These are phyloP conservation scores for Eurosta solidaginis DNA, from an alignment of 1,140 invertebrate species.

Conservation along the genomic window DNA sequence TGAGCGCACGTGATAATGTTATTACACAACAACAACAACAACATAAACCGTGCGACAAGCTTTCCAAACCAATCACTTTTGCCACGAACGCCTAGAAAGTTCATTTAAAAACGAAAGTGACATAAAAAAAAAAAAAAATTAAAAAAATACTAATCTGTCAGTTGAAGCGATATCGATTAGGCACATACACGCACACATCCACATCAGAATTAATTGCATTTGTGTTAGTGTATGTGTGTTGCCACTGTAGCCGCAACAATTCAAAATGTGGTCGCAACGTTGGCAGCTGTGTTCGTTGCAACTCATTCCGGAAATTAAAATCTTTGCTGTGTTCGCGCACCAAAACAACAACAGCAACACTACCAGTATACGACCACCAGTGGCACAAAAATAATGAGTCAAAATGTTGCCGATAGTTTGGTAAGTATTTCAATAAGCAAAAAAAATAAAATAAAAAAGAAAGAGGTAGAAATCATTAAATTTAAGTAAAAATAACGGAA, in stretches of 20 bases:
- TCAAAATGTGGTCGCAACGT: conserved; percentile 11
- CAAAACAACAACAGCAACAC: background rate
- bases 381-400: conserved; percentile 51
- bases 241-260: background rate
- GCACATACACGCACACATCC: background rate
- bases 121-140: background rate
- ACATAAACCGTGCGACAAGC: background rate
- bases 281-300: background rate
- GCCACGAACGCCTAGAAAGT: background rate
- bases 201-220: background rate
- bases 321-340: background rate
- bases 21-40: background rate
- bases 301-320: conserved; percentile 1
- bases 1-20: background rate
- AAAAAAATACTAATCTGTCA: too few relatives aligned
- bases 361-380: background rate
- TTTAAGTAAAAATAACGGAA: background rate
- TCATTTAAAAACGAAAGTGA: background rate
- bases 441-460: background rate
- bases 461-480: background rate
- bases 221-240: background rate
- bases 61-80: background rate
- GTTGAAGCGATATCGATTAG: background rate
- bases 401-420: conserved; percentile 59
- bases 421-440: conserved; percentile 42